Evolutionary conservation across 2,888 invertebrate species (phyloP).

Genomic region (Helleia helle): DNA sequence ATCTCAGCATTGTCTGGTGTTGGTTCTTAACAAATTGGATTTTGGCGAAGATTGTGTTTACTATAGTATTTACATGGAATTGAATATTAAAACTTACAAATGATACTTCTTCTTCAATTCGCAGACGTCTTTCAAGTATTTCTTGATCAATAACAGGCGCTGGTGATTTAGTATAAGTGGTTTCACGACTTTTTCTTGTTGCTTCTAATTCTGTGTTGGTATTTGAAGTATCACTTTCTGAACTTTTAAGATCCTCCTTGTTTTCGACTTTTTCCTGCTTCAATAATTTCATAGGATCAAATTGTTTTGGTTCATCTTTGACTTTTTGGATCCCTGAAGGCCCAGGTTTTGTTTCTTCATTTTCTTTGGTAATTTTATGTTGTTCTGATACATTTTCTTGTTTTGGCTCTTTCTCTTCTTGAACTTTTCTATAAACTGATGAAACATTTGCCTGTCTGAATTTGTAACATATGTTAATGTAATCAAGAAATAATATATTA

Average conservation of each 20-base stretch:
- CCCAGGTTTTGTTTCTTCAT: slow-evolving; percentile 17
- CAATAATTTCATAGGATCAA: slow-evolving; percentile 35
- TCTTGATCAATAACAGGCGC: slow-evolving; percentile 27
- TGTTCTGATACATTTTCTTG: slow-evolving; percentile 12
- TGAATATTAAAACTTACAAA: no score
- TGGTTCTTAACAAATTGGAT: no score
- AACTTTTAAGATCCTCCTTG: slow-evolving; percentile 11
- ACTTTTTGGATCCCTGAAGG: slow-evolving; percentile 24
- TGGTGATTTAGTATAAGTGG: slow-evolving; percentile 9
- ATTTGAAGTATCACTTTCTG: slow-evolving; percentile 14
- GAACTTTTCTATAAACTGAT: slow-evolving; percentile 57
- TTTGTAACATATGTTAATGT: no score
- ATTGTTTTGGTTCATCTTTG: slow-evolving; percentile 23
- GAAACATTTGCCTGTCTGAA: slow-evolving; percentile 82
- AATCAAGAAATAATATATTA: no score
- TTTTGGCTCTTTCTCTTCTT: slow-evolving; percentile 24
- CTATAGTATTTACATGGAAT: no score
- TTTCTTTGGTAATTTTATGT: slow-evolving; percentile 5
- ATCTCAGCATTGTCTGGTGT: no score
- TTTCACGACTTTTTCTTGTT: slow-evolving; percentile 12
- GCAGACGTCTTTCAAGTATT: slow-evolving; percentile 49
- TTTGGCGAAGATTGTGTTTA: not conserved
- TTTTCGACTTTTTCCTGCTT: slow-evolving; percentile 27
- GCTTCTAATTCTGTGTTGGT: not conserved
- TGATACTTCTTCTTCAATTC: slow-evolving; percentile 62